A percentile compares a stretch with the other conserved stretches of the same genome.
These are phyloP conservation scores for Sisyra terminalis DNA, from an alignment of 2,888 invertebrate genomes.

Conservation along the genomic window DNA sequence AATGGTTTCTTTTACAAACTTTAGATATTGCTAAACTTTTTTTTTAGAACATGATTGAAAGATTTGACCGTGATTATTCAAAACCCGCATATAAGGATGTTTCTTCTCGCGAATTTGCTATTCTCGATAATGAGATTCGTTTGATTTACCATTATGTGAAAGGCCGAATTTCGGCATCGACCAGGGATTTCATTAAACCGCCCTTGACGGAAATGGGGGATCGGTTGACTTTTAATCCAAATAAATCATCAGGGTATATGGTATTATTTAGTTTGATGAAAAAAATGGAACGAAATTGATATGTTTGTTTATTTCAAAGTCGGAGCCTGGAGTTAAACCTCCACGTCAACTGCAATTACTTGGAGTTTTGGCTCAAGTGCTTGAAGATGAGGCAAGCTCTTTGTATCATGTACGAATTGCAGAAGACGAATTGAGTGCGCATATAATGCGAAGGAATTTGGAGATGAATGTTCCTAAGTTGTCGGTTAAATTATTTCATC, in stretches of 20 bases:
- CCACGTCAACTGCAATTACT: conserved; percentile 48
- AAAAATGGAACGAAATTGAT: neutral
- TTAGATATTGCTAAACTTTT: neutral
- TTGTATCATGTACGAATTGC: conserved; percentile 34
- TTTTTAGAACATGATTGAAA: conserved; percentile 39
- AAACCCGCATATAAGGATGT: conserved; percentile 43
- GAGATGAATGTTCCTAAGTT: conserved; percentile 33
- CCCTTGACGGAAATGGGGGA: conserved; percentile 53
- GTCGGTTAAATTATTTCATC: conserved; percentile 35
- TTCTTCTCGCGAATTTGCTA: conserved; percentile 43
- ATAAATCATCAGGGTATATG: conserved; percentile 46
- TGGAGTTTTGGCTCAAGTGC: conserved; percentile 39
- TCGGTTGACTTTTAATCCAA: conserved; percentile 42
- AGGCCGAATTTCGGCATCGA: conserved; percentile 41
- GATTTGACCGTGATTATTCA: conserved; percentile 37
- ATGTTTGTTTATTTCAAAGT: too few species aligned
- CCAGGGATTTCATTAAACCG: conserved; percentile 49
- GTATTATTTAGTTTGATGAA: conserved; percentile 23
- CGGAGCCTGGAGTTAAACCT: conserved; percentile 39
- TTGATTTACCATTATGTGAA: conserved; percentile 46
- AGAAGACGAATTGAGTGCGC: conserved; percentile 28
- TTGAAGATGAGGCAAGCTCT: conserved; percentile 41
- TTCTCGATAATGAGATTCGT: conserved; percentile 40
- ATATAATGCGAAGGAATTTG: conserved; percentile 27
- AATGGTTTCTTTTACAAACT: neutral